Conservation (phyloP, 2,888 invertebrate genomes). For the Diarsia rubi region DNA sequence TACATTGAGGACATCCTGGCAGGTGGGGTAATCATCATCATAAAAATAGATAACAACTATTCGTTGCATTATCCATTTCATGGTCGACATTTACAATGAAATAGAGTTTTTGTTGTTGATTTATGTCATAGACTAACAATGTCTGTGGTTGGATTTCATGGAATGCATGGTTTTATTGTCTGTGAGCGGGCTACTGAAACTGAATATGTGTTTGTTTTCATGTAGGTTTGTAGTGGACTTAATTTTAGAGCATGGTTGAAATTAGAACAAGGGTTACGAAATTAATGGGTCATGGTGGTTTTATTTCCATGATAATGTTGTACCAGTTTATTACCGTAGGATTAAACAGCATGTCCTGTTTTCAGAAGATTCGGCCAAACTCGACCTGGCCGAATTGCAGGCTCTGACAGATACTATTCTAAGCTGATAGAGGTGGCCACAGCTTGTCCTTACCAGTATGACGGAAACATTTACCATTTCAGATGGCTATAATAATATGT, state of each 20-base stretch:
- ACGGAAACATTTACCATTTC: not conserved
- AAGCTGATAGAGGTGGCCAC: not conserved
- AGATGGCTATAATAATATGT: not conserved
- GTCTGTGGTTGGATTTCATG: constrained; percentile 24
- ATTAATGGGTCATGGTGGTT: not conserved
- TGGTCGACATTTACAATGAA: constrained; percentile 54
- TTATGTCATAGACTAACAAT: constrained; percentile 60
- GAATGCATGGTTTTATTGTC: constrained; percentile 18
- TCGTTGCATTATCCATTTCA: constrained; percentile 66
- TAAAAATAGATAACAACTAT: constrained; percentile 67
- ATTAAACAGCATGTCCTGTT: not conserved
- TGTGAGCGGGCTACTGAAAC: constrained; percentile 33
- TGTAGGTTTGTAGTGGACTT: not conserved
- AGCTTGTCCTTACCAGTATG: not conserved
- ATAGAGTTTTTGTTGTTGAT: constrained; percentile 40
- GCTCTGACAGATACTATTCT: not conserved
- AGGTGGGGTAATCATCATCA: constrained; percentile 72
- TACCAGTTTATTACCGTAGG: not conserved
- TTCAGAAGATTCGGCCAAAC: not conserved
- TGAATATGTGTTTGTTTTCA: constrained; percentile 30
- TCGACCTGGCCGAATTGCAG: not conserved
- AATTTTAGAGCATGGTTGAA: constrained; percentile 24
- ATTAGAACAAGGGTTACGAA: constrained; percentile 18
- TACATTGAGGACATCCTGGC: constrained; percentile 79
- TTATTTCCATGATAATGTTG: not conserved